These are phyloP conservation scores for Bolborhynchus lineola DNA, from an alignment of 2,113 vertebrate genomes.

Conservation along the genomic window DNA sequence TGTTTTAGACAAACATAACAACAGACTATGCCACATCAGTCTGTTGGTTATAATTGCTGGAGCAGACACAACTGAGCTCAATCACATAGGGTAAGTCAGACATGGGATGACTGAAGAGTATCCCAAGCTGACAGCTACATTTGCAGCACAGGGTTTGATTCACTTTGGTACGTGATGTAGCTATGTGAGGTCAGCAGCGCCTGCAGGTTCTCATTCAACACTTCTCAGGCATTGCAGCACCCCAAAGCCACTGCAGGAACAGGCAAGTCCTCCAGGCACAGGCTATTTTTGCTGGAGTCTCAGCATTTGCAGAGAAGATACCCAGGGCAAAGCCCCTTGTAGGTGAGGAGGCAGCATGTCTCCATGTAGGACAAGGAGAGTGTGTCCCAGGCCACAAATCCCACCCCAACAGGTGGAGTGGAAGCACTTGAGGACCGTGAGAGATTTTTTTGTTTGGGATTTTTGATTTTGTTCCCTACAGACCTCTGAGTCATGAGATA, in stretches of 20 bases:
- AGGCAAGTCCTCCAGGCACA: not conserved
- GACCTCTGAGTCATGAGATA: not conserved
- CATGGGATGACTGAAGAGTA: not conserved
- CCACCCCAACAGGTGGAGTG: not conserved
- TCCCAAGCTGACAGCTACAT: not conserved
- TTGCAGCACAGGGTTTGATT: not conserved
- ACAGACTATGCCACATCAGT: not conserved
- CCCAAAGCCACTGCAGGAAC: not conserved
- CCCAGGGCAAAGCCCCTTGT: not conserved
- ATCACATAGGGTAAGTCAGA: not conserved
- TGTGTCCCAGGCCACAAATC: not conserved
- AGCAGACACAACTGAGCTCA: rapidly evolving
- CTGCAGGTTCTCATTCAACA: not conserved
- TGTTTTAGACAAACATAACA: not conserved
- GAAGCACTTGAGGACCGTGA: not conserved
- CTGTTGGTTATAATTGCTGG: not conserved
- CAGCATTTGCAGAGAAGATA: not conserved
- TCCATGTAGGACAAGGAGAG: not conserved
- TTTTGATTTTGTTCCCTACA: not conserved
- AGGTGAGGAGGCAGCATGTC: not conserved
- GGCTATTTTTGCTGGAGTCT: not conserved
- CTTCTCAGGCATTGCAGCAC: not conserved
- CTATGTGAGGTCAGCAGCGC: not conserved
- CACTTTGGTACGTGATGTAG: not conserved
- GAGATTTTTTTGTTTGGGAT: not conserved